Evolutionary conservation across 2,113 vertebrate genomes (phyloP).

Genomic region (Murina feae): DNA sequence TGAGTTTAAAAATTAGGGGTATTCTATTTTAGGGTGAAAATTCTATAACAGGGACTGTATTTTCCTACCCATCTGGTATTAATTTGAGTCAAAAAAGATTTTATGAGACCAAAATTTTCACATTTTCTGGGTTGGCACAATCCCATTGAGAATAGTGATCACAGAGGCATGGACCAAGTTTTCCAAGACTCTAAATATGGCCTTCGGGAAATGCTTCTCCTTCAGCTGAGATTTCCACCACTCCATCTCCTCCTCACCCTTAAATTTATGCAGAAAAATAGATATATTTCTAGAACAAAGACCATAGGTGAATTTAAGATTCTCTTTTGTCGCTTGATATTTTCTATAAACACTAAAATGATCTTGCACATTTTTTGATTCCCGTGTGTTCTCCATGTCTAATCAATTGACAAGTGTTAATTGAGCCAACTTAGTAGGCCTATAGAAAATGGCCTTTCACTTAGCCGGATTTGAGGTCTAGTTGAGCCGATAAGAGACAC

Average conservation of each 20-base stretch:
- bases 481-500: neutral
- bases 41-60: neutral
- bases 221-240: neutral
- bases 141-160: neutral
- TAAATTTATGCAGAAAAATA: neutral
- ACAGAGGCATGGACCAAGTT: neutral
- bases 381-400: neutral
- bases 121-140: conserved; percentile 31
- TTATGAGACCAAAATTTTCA: neutral
- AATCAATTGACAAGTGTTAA: neutral
- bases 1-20: neutral
- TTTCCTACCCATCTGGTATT: neutral
- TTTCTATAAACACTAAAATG: neutral
- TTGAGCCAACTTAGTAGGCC: neutral
- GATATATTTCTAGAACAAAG: neutral
- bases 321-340: neutral
- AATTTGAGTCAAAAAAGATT: neutral
- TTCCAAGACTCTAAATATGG: neutral
- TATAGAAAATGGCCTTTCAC: neutral
- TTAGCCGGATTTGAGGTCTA: neutral
- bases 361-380: neutral
- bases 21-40: neutral
- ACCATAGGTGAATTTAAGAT: neutral
- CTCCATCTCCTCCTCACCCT: neutral
- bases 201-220: neutral